Conservation (phyloP, 2,113 vertebrate species). For the Jaculus jaculus region DNA sequence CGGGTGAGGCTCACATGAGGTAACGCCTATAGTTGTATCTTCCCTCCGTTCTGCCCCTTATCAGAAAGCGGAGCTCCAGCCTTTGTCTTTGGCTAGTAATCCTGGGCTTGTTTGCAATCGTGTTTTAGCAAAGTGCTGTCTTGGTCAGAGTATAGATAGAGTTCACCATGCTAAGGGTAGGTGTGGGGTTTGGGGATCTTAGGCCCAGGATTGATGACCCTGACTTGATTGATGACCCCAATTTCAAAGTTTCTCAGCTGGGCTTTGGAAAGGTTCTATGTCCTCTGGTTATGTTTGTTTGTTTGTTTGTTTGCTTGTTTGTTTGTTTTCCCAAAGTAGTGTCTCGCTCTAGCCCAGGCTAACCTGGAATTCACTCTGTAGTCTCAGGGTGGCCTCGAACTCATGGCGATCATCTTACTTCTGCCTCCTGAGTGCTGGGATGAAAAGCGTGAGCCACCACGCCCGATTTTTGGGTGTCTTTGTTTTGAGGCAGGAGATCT, state of each 20-base stretch:
- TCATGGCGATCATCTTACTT: too few relatives aligned
- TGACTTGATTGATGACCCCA: too few relatives aligned
- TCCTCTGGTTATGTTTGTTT: not conserved
- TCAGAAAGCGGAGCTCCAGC: not conserved
- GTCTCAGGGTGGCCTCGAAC: too few relatives aligned
- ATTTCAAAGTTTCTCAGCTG: not conserved
- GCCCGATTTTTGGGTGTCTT: too few relatives aligned
- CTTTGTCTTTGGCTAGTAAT: not conserved
- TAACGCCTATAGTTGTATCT: accelerated
- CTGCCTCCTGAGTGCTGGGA: too few relatives aligned
- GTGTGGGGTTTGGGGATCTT: not conserved
- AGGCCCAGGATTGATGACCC: not conserved
- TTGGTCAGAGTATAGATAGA: too few relatives aligned
- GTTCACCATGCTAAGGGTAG: too few relatives aligned
- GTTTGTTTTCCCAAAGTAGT: too few relatives aligned
- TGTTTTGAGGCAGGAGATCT: not conserved
- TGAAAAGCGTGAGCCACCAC: too few relatives aligned
- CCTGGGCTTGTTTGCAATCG: not conserved
- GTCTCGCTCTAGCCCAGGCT: too few relatives aligned
- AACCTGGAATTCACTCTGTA: too few relatives aligned
- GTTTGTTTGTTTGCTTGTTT: too few relatives aligned
- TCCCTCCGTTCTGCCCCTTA: not conserved
- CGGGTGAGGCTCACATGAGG: not conserved
- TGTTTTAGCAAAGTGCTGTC: not conserved
- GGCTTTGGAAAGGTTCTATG: not conserved